phyloP scores from a whole-genome alignment of 2,113 vertebrate genomes.

The Tympanuchus pallidicinctus region DNA sequence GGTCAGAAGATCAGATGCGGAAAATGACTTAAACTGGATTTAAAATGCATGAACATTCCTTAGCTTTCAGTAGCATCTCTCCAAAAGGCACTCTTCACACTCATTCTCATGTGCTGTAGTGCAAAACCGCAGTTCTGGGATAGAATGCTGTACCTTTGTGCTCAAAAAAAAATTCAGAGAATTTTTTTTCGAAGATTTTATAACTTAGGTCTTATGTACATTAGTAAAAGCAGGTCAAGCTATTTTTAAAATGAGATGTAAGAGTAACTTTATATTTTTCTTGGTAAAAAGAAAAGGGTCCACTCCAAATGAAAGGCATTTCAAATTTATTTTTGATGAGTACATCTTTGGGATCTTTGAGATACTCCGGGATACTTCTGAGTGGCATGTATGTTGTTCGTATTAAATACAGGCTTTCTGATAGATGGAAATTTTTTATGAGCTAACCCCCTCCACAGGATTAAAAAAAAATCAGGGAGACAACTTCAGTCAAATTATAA shows the following conservation, averaged over 20 bases:
- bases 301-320: neutral
- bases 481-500: conserved; percentile 43
- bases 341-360: neutral
- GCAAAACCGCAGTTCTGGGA: neutral
- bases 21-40: neutral
- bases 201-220: neutral
- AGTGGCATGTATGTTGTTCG: neutral
- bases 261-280: neutral
- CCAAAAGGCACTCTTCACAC: neutral
- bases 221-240: neutral
- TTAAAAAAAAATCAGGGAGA: conserved; percentile 32
- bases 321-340: neutral
- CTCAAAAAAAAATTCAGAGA: neutral
- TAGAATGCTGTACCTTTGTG: neutral
- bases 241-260: neutral
- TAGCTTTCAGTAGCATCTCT: neutral
- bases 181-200: neutral
- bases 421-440: neutral
- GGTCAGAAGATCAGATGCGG: neutral
- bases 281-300: neutral
- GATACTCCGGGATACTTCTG: neutral
- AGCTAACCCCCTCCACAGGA: conserved; percentile 5
- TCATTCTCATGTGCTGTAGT: neutral
- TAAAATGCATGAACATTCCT: neutral
- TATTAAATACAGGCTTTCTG: conserved; percentile 22